These are phyloP conservation scores for Eulacestoma nigropectus DNA, from an alignment of 2,113 vertebrate genomes.

Conservation along the genomic window DNA sequence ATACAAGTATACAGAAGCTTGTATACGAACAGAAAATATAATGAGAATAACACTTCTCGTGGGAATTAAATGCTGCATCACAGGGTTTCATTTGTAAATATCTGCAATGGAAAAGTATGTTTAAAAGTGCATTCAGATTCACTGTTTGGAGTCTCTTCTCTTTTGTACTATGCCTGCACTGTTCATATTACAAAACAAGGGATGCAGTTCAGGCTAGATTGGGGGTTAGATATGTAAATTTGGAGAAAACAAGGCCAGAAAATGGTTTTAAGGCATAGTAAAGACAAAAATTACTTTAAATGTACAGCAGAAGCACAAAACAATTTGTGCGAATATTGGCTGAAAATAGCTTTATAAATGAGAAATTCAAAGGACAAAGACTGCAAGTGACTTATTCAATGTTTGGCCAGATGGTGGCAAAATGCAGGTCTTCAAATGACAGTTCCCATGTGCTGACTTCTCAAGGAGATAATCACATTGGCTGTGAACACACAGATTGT, in stretches of 20 bases:
- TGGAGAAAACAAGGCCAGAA: background rate
- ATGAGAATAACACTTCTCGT: conserved; percentile 55
- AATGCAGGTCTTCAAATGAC: background rate
- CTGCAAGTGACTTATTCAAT: background rate
- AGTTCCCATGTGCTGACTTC: background rate
- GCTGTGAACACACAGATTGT: background rate
- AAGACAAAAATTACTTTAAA: background rate
- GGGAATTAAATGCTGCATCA: conserved; percentile 59
- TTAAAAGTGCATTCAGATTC: conserved; percentile 42
- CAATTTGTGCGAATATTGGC: background rate
- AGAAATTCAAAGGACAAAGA: background rate
- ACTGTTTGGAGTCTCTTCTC: conserved; percentile 13
- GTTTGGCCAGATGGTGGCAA: background rate
- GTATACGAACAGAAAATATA: conserved; percentile 51
- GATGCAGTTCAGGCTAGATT: background rate
- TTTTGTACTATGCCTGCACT: background rate
- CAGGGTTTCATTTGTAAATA: conserved; percentile 63
- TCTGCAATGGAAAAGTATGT: conserved; percentile 47
- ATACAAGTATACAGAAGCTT: conserved; percentile 63
- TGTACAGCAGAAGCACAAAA: background rate
- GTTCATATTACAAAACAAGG: background rate
- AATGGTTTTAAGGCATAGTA: background rate
- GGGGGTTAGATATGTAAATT: background rate
- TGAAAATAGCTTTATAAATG: background rate
- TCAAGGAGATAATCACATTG: background rate